Evolutionary conservation across 1,140 invertebrate species (phyloP).

Genomic region (Manduca sexta): DNA sequence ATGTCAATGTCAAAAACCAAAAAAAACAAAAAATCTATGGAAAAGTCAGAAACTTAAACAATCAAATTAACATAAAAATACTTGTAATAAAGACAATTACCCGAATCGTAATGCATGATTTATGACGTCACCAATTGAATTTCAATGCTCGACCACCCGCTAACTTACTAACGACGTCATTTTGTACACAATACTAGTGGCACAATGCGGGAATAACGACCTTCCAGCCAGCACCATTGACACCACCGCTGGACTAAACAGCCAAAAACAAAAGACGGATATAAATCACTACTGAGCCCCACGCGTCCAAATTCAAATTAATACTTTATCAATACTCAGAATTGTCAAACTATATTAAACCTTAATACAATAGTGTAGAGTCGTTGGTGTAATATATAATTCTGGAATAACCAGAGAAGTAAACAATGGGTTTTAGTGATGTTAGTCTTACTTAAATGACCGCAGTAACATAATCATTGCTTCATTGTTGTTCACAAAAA

Average conservation of each 20-base stretch:
- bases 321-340: too few relatives aligned
- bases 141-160: conserved; percentile 66
- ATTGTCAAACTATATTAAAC: not conserved
- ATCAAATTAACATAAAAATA: conserved; percentile 33
- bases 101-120: conserved; percentile 45
- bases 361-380: not conserved
- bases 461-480: conserved; percentile 63
- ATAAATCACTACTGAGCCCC: conserved; percentile 61
- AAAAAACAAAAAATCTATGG: too few relatives aligned
- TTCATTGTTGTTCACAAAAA: conserved; percentile 57
- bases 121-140: conserved; percentile 62
- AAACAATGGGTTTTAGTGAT: conserved; percentile 60
- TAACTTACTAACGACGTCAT: conserved; percentile 67
- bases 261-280: conserved; percentile 66
- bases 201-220: conserved; percentile 68
- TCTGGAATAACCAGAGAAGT: conserved; percentile 36
- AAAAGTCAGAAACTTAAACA: not conserved
- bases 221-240: conserved; percentile 57
- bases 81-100: conserved; percentile 45
- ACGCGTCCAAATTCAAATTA: conserved; percentile 43
- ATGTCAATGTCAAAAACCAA: too few relatives aligned
- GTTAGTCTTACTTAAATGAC: conserved; percentile 56
- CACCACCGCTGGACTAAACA: conserved; percentile 57
- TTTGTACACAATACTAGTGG: conserved; percentile 56
- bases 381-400: too few relatives aligned